These are phyloP conservation scores for Lasius fuliginosus DNA, from an alignment of 2,888 invertebrate species.

Conservation along the genomic window DNA sequence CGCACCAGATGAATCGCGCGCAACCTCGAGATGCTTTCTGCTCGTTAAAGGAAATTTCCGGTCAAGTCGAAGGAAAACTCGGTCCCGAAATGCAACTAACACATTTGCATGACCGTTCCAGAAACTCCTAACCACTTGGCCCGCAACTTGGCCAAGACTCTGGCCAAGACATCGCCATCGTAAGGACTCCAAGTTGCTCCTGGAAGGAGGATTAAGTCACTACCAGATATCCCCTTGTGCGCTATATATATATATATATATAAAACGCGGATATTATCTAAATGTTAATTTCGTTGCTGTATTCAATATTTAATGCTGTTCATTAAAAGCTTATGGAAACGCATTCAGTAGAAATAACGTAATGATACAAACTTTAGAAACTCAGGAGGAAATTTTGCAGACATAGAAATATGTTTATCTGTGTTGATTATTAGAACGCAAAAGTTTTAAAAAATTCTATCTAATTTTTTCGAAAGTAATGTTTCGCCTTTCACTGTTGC, in stretches of 20 bases:
- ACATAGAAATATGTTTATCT: neutral
- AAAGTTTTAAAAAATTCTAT: neutral
- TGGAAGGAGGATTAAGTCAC: constrained; percentile 73
- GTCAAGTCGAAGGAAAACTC: constrained; percentile 72
- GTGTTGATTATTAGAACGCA: neutral
- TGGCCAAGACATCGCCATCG: constrained; percentile 63
- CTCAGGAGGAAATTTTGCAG: neutral
- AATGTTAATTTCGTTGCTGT: constrained; percentile 47
- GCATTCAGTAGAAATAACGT: neutral
- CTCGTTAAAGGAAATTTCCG: constrained; percentile 61
- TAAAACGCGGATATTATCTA: constrained; percentile 57
- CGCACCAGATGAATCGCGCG: constrained; percentile 21
- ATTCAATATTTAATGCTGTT: constrained; percentile 34
- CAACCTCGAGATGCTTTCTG: constrained; percentile 27
- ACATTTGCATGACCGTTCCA: constrained; percentile 73
- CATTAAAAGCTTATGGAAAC: constrained; percentile 29
- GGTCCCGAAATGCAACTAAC: constrained; percentile 74
- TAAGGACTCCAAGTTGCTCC: constrained; percentile 61
- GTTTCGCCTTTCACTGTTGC: neutral
- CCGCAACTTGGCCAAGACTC: constrained; percentile 75
- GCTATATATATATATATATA: constrained; percentile 41
- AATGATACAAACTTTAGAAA: constrained; percentile 37
- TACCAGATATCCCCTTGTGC: constrained; percentile 42
- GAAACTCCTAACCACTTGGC: constrained; percentile 69
- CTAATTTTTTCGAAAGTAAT: neutral